Conservation (phyloP, 2,113 vertebrate species). For the Semicossyphus pulcher region DNA sequence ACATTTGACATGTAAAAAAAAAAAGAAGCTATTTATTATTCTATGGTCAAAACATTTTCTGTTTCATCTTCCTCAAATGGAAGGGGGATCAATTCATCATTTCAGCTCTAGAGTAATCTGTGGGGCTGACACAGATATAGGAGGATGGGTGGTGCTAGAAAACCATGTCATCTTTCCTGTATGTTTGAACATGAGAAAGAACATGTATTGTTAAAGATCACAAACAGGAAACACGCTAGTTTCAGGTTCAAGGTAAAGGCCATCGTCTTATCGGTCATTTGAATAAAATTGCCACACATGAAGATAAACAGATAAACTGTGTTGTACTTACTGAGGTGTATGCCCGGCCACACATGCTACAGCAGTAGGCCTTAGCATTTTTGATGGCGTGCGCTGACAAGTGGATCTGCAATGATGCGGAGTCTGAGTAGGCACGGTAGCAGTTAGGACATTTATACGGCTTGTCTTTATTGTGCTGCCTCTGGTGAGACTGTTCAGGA, state of each 20-base stretch:
- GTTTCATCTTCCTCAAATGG: no score
- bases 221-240: conserved; percentile 19
- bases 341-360: conserved; percentile 98
- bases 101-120: neutral
- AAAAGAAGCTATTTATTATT: no score
- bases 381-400: conserved; percentile 98
- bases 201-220: neutral
- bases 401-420: conserved; percentile 98
- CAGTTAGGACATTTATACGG: conserved; percentile 99
- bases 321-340: conserved; percentile 95
- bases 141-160: neutral
- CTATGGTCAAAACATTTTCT: no score
- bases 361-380: conserved; percentile 98
- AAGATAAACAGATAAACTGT: neutral
- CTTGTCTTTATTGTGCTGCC: conserved; percentile 99
- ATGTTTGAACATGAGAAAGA: neutral
- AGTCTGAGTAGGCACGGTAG: conserved; percentile 98
- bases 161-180: neutral
- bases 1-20: neutral
- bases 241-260: conserved; percentile 2
- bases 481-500: conserved; percentile 93
- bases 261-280: neutral
- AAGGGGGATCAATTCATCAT: neutral
- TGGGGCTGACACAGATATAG: neutral
- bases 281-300: neutral